phyloP scores from a whole-genome alignment of 2,113 vertebrate species.

The Opisthocomus hoazin region DNA sequence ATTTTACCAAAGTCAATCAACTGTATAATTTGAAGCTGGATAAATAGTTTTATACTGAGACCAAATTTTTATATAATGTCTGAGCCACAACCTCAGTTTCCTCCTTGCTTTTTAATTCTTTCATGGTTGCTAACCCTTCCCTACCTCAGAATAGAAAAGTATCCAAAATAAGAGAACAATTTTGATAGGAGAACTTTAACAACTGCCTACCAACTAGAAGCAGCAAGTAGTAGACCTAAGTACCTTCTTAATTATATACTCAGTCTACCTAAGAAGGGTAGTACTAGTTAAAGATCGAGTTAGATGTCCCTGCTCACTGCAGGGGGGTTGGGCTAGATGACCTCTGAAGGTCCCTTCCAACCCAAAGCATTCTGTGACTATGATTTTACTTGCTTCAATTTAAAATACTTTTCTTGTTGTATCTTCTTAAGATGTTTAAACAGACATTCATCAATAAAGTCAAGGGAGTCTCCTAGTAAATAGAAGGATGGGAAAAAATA shows the following conservation, averaged over 20 bases:
- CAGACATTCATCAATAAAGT: neutral
- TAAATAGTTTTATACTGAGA: neutral
- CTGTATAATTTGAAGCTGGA: neutral
- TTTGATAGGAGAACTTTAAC: neutral
- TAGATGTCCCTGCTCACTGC: no score
- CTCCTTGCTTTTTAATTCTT: neutral
- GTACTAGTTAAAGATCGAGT: no score
- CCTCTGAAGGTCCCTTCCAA: no score
- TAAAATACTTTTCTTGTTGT: neutral
- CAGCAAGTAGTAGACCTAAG: neutral
- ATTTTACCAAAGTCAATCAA: neutral
- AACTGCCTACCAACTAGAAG: neutral
- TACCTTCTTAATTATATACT: neutral
- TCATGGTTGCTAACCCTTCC: neutral
- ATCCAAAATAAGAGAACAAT: neutral
- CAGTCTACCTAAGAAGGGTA: neutral
- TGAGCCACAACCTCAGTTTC: constrained; percentile 15
- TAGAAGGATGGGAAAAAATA: neutral
- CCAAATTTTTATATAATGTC: constrained; percentile 19
- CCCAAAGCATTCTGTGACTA: no score
- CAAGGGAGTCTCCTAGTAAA: neutral
- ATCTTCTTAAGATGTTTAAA: neutral
- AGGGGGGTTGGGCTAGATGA: no score
- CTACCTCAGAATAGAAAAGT: neutral
- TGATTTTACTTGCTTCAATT: neutral